Evolutionary conservation across 2,113 vertebrate species (phyloP).

Genomic region (Pedetes capensis): DNA sequence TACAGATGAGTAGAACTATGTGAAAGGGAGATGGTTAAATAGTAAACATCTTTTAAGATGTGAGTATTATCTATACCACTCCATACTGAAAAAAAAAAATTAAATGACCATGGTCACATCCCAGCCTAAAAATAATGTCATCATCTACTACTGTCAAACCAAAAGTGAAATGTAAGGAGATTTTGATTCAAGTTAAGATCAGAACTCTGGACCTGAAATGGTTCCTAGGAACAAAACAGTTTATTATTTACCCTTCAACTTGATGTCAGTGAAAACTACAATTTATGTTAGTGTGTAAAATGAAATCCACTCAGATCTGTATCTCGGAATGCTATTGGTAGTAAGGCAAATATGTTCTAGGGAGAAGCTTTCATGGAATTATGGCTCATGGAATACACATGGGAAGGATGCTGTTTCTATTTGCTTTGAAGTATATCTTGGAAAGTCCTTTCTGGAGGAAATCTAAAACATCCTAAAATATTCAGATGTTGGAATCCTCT

Average conservation of each 20-base stretch:
- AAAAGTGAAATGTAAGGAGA: not conserved
- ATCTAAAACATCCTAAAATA: not conserved
- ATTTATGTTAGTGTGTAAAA: not conserved
- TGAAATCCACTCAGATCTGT: not conserved
- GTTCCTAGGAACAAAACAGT: not conserved
- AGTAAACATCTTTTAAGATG: not conserved
- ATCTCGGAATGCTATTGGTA: not conserved
- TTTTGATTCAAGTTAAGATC: conserved; percentile 2
- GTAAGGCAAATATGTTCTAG: not conserved
- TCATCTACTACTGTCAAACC: not conserved
- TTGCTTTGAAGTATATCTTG: not conserved
- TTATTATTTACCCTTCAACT: not conserved
- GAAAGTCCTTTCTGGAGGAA: not conserved
- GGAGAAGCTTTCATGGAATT: not conserved
- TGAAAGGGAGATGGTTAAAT: not conserved
- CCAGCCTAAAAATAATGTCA: not conserved
- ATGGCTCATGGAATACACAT: not conserved
- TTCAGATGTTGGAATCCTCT: not conserved
- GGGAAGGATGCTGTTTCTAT: not conserved
- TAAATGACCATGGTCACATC: not conserved
- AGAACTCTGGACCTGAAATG: not conserved
- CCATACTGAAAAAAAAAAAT: not conserved
- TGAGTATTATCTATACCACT: not conserved
- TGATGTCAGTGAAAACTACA: not conserved
- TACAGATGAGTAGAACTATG: not conserved